Base-by-base conservation (phyloP, 2,797 vertebrate species). In the Tragelaphus eurycerus region DNA sequence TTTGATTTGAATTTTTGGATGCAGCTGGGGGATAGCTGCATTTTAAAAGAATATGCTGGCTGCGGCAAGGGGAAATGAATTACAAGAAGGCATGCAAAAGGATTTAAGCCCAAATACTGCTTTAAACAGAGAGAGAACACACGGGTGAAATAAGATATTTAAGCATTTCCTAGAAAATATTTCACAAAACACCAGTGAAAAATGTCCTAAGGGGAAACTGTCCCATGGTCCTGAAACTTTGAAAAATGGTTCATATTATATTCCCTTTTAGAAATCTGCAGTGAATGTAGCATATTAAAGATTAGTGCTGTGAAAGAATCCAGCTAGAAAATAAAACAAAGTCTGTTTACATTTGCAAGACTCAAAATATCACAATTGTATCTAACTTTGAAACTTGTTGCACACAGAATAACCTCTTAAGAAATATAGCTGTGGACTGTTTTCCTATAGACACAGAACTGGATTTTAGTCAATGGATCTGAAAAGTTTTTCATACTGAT, bases 341-440 rank as follows among this genome's bases (percentile, higher is more conserved):
- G 15, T n/a, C 10, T 29, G 4, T 81, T 90, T 90, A 87, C 38
- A 2, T 81, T 85, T 74, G 48, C 38, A 48, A 93, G 95, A 78
- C 48, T 16, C 43, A 82, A 62, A 86, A n/a, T 74, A 59, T n/a
- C 43, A 74, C 50, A 64, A 43, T 2, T 31, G 12, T 31, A 50
- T 86, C n/a, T 96, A 76, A 79, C 82, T 43, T 86, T 95, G 64
- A 93, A 93, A 94, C 4, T 50, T 59, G 27, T 9, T 93, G 31
- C 57, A 76, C 9, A 38, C 55, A 87, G n/a, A 92, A 38, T 46
- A 81, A 81, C 31, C 15, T 67, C 17, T 57, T 54, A 34, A 21
- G 38, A 92, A 95, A 67, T 31, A 52, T 3, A 86, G 16, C 31
- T 16, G 43, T 1, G 62, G 50, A 29, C 3, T 79, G 6, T 92